Percentiles rank a stretch among this genome's conserved stretches.
These are phyloP conservation scores for Gastracanthus pulcherrimus DNA, from an alignment of 2,888 invertebrate species.

Conservation along the genomic window DNA sequence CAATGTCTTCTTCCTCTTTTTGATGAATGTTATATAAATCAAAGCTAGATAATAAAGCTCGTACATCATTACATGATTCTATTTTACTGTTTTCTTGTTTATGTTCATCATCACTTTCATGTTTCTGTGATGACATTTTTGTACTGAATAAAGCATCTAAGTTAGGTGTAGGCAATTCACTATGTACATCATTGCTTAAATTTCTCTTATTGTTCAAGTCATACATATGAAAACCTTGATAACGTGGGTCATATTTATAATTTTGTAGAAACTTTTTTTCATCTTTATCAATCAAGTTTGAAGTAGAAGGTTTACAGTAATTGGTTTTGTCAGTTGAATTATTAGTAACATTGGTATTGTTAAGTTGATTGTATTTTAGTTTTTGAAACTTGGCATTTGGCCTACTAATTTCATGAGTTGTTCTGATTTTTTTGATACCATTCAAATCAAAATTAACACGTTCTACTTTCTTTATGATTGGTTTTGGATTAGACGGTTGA, in stretches of 20 bases:
- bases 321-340: not conserved
- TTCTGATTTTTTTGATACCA: conserved; percentile 1
- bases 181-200: not conserved
- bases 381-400: not conserved
- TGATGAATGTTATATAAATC: conserved; percentile 3
- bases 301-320: not conserved
- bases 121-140: not conserved
- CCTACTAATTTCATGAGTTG: not conserved
- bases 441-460: conserved; percentile 31
- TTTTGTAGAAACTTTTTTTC: not conserved
- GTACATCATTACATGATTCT: not conserved
- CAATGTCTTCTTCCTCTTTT: not conserved
- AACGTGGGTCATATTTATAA: not conserved
- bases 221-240: not conserved
- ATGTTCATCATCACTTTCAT: too few relatives aligned
- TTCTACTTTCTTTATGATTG: conserved; percentile 36
- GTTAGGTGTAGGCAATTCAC: not conserved
- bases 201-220: not conserved
- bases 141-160: not conserved
- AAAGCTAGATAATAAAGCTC: not conserved
- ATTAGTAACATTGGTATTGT: not conserved
- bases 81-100: not conserved
- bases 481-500: not conserved
- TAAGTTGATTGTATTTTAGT: not conserved
- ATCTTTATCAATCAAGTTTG: not conserved